Conservation (phyloP, 2,113 vertebrate species). For the Ctenodactylus gundi region DNA sequence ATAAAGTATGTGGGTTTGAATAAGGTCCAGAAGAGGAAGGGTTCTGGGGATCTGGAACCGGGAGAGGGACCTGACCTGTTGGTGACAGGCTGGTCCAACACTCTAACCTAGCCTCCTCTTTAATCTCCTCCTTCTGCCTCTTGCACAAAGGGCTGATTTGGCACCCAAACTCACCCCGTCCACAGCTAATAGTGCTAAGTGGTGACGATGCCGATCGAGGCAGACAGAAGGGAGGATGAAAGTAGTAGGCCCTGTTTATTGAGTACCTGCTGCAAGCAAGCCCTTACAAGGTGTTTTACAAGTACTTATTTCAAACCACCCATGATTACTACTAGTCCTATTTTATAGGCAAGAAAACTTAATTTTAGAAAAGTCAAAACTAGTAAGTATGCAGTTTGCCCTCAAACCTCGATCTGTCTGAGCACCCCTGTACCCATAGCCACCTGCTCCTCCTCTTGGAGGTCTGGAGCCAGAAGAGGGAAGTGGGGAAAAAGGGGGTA, state of each 20-base stretch:
- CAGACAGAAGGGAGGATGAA: background rate
- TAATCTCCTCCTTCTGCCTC: background rate
- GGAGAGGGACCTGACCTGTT: background rate
- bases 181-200: too few species aligned
- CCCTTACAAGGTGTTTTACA: background rate
- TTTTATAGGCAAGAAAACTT: background rate
- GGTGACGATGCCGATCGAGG: too few species aligned
- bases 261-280: background rate
- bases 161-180: background rate
- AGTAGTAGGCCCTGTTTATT: background rate
- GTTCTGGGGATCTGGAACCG: background rate
- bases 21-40: too few species aligned
- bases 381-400: background rate
- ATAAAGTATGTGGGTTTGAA: background rate
- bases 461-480: accelerated
- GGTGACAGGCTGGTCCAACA: background rate
- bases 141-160: background rate
- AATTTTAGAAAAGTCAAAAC: background rate
- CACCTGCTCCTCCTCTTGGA: background rate
- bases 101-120: background rate
- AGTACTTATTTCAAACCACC: background rate
- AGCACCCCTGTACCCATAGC: background rate
- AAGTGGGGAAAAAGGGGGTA: background rate
- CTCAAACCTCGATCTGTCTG: background rate
- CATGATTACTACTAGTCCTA: background rate